phyloP scores from a whole-genome alignment of 2,113 vertebrate genomes.

The Aspidoscelis tigris region DNA sequence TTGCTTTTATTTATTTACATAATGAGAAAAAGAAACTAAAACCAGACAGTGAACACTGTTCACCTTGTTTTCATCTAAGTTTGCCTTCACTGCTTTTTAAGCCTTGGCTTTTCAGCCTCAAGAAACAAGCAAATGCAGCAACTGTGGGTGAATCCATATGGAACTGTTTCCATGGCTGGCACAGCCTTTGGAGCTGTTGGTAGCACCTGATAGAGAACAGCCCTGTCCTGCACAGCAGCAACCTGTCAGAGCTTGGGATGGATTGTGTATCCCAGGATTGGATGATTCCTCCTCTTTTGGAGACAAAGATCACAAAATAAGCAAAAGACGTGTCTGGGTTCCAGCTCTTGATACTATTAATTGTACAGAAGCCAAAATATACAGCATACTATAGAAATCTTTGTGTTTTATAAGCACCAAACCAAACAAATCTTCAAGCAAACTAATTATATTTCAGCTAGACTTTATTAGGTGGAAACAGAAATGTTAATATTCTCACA shows the following conservation, averaged over 20 bases:
- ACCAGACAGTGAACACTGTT: conserved; percentile 25
- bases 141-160: too few species aligned
- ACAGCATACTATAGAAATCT: background rate
- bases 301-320: too few species aligned
- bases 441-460: background rate
- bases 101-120: conserved; percentile 45
- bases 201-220: too few species aligned
- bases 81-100: conserved; percentile 36
- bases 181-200: too few species aligned
- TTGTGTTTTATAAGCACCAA: background rate
- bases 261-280: too few species aligned
- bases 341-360: background rate
- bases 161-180: too few species aligned
- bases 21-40: conserved; percentile 49
- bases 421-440: conserved; percentile 16
- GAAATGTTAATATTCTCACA: conserved; percentile 4
- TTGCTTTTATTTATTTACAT: conserved; percentile 8
- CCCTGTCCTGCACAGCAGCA: too few species aligned
- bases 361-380: background rate
- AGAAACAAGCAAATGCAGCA: background rate
- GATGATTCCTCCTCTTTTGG: too few species aligned
- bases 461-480: conserved; percentile 12
- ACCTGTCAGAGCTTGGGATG: too few species aligned
- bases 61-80: conserved; percentile 37
- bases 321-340: too few species aligned